Conservation (phyloP, 2,888 invertebrate genomes). For the Cryptophagus acutangulus region DNA sequence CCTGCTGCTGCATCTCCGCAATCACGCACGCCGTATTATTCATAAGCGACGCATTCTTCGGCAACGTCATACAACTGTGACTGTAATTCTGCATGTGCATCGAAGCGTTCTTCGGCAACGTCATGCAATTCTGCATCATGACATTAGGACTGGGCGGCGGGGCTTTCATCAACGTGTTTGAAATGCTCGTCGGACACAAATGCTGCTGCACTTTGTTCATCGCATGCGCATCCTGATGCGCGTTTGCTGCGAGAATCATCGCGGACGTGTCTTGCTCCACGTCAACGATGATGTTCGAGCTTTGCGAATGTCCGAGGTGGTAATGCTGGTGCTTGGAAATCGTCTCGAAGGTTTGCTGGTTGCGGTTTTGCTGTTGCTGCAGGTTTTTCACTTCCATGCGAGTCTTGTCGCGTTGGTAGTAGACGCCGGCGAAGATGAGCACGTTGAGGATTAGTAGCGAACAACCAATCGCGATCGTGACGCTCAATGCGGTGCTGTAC, state of each 20-base stretch:
- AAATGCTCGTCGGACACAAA: slow-evolving; percentile 49
- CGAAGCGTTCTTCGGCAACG: slow-evolving; percentile 52
- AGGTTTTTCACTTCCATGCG: slow-evolving; percentile 71
- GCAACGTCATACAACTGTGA: slow-evolving; percentile 52
- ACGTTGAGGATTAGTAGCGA: slow-evolving; percentile 76
- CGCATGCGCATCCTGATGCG: slow-evolving; percentile 51
- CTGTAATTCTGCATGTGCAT: slow-evolving; percentile 44
- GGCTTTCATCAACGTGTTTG: slow-evolving; percentile 57
- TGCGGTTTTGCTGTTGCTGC: slow-evolving; percentile 73
- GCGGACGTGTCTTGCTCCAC: slow-evolving; percentile 68
- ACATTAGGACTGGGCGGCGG: slow-evolving; percentile 58
- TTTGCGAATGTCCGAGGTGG: slow-evolving; percentile 69
- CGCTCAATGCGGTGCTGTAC: slow-evolving; percentile 70
- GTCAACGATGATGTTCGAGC: slow-evolving; percentile 77
- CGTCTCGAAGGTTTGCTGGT: slow-evolving; percentile 61
- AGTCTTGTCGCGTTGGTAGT: slow-evolving; percentile 75
- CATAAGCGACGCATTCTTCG: slow-evolving; percentile 54
- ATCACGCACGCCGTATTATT: slow-evolving; percentile 52
- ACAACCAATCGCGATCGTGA: slow-evolving; percentile 77
- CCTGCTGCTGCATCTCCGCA: slow-evolving; percentile 56
- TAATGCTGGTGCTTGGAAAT: slow-evolving; percentile 78
- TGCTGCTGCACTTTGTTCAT: slow-evolving; percentile 56
- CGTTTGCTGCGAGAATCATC: slow-evolving; percentile 54
- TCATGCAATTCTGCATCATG: slow-evolving; percentile 49
- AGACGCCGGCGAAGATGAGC: slow-evolving; percentile 78